These are phyloP conservation scores for Caenorhabditis sp. DNA, from an alignment of 2,888 invertebrate species.

Conservation along the genomic window DNA sequence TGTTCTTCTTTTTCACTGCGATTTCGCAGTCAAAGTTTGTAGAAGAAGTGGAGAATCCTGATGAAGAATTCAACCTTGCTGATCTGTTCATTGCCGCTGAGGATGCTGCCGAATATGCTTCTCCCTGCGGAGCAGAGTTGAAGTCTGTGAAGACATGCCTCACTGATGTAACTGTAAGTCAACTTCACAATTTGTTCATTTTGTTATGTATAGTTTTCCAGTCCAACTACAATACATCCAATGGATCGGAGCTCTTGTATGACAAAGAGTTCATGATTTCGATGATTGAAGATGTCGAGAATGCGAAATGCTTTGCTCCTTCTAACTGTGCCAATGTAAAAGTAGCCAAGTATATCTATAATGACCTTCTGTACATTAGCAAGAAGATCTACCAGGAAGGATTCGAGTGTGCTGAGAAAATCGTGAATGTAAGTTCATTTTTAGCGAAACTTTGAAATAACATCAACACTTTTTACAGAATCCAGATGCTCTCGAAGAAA, in stretches of 20 bases:
- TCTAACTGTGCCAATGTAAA: constrained; percentile 4
- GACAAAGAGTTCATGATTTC: background rate
- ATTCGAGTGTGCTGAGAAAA: background rate
- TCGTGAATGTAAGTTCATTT: background rate
- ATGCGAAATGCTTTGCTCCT: background rate
- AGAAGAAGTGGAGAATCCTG: too few species aligned
- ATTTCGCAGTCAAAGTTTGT: background rate
- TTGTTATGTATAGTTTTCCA: background rate
- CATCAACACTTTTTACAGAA: background rate
- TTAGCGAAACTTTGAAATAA: background rate
- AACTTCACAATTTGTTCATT: background rate
- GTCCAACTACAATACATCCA: background rate
- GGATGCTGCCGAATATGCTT: background rate
- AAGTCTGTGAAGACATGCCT: background rate
- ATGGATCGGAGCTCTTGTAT: background rate
- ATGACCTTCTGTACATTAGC: background rate
- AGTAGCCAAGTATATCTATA: background rate
- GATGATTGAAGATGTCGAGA: background rate
- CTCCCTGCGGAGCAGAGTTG: background rate
- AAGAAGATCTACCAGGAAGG: background rate
- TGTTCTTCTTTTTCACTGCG: background rate
- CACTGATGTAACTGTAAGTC: background rate
- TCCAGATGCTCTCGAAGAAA: background rate
- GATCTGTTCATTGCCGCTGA: background rate
- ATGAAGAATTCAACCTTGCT: too few species aligned